phyloP scores from a whole-genome alignment of 2,113 vertebrate species.

The Hiodon tergisus region DNA sequence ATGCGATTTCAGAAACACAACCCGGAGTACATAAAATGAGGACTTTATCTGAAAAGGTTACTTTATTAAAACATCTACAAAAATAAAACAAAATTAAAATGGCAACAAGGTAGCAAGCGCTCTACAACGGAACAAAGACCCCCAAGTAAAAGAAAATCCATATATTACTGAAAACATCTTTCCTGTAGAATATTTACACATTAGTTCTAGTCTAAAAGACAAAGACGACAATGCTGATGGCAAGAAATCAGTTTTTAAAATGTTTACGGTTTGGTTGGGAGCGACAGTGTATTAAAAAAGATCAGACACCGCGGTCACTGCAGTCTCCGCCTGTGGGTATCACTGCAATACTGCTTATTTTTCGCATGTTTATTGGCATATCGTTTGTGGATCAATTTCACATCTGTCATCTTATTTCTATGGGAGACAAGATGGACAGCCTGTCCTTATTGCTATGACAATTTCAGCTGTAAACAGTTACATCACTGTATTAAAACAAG shows the following conservation, averaged over 20 bases:
- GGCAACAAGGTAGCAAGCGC: slow-evolving; percentile 56
- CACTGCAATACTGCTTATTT: not conserved
- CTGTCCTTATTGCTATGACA: not conserved
- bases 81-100: slow-evolving; percentile 58
- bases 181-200: slow-evolving; percentile 65
- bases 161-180: slow-evolving; percentile 64
- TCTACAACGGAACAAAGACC: slow-evolving; percentile 56
- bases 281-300: slow-evolving; percentile 64
- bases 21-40: not conserved
- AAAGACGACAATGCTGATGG: slow-evolving; percentile 41
- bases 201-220: slow-evolving; percentile 45
- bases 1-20: not conserved
- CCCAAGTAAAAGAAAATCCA: slow-evolving; percentile 47
- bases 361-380: not conserved
- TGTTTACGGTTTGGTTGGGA: slow-evolving; percentile 52
- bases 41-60: slow-evolving; percentile 55
- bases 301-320: slow-evolving; percentile 31
- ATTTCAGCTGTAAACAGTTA: no score
- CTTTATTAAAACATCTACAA: slow-evolving; percentile 74
- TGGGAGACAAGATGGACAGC: not conserved
- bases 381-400: not conserved
- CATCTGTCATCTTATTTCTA: not conserved
- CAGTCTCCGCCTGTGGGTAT: slow-evolving; percentile 31
- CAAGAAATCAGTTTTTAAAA: slow-evolving; percentile 35
- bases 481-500: no score